Evolutionary conservation across 1,140 invertebrate genomes (phyloP).

Genomic region (Bombus haemorrhoidalis): DNA sequence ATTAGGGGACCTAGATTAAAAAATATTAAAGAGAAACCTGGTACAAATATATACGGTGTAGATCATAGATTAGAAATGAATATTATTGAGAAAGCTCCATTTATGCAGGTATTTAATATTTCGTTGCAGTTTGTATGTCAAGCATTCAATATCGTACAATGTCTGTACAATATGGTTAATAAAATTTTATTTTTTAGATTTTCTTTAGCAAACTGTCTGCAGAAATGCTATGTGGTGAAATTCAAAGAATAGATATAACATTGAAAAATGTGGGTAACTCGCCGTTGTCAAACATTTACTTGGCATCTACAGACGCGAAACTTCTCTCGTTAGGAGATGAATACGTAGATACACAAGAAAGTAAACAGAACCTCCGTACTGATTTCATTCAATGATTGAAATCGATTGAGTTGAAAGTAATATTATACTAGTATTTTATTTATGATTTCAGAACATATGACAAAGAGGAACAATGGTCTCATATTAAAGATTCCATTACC

Average conservation of each 20-base stretch:
- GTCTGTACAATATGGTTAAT: neutral
- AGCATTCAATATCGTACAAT: neutral
- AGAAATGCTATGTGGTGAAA: constrained; percentile 89
- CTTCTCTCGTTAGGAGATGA: constrained; percentile 85
- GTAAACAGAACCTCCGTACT: constrained; percentile 66
- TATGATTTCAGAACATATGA: constrained; percentile 75
- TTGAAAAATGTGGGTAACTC: constrained; percentile 88
- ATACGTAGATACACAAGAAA: constrained; percentile 72
- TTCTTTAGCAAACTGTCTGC: constrained; percentile 87
- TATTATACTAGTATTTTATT: neutral
- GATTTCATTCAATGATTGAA: constrained; percentile 1
- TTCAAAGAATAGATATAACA: constrained; percentile 86
- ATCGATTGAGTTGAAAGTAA: neutral
- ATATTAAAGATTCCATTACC: constrained; percentile 82
- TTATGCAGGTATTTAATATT: constrained; percentile 85
- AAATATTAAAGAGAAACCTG: constrained; percentile 80
- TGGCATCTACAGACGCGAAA: constrained; percentile 88
- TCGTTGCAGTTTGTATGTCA: constrained; percentile 24
- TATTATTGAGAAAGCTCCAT: constrained; percentile 87
- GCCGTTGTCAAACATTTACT: constrained; percentile 85
- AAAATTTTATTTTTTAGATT: constrained; percentile 78
- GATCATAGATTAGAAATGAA: constrained; percentile 86
- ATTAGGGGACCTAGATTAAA: constrained; percentile 81
- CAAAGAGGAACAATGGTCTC: constrained; percentile 81
- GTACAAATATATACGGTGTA: constrained; percentile 78